Percentiles rank a stretch among this genome's conserved stretches.
phyloP scores from a whole-genome alignment of 23 tunicate species.

The Clavelina lepadiformis region DNA sequence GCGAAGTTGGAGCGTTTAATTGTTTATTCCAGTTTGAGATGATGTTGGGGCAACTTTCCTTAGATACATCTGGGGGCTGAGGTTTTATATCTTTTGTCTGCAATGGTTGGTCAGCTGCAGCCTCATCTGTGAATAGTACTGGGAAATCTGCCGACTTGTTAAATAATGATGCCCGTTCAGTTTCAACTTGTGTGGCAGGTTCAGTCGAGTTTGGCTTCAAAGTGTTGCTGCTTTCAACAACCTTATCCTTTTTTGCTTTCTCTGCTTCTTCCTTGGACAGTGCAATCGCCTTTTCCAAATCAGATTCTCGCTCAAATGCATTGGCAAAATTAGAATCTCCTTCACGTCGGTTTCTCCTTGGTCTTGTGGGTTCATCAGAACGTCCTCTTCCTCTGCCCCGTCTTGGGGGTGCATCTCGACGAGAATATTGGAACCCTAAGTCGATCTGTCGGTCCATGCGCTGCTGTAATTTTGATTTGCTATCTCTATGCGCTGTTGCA shows the following conservation, averaged over 20 bases:
- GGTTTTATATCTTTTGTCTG: too few species aligned
- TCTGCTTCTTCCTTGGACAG: slow-evolving; percentile 35
- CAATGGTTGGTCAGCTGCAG: too few species aligned
- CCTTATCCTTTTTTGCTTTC: slow-evolving; percentile 5
- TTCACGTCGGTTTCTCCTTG: neutral
- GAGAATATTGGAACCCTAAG: slow-evolving; percentile 71
- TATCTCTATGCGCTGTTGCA: slow-evolving; percentile 53
- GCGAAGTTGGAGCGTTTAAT: neutral
- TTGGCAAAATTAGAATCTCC: slow-evolving; percentile 4
- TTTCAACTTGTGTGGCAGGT: slow-evolving; percentile 5
- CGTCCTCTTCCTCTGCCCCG: slow-evolving; percentile 15
- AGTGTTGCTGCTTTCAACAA: too few species aligned
- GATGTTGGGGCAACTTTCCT: too few species aligned
- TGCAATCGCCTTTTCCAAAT: slow-evolving; percentile 38
- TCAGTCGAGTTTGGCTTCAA: too few species aligned
- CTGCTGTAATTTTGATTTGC: slow-evolving; percentile 46
- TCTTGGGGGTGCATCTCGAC: slow-evolving; percentile 27
- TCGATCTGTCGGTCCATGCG: slow-evolving; percentile 73
- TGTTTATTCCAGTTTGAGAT: slow-evolving; percentile 1
- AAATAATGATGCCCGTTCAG: neutral
- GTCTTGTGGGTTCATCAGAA: neutral
- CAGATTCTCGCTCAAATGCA: slow-evolving; percentile 58
- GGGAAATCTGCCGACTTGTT: slow-evolving; percentile 12
- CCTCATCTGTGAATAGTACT: too few species aligned
- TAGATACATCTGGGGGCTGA: too few species aligned